Conservation (phyloP, 1,140 invertebrate species). For the Zeugodacus cucurbitae region DNA sequence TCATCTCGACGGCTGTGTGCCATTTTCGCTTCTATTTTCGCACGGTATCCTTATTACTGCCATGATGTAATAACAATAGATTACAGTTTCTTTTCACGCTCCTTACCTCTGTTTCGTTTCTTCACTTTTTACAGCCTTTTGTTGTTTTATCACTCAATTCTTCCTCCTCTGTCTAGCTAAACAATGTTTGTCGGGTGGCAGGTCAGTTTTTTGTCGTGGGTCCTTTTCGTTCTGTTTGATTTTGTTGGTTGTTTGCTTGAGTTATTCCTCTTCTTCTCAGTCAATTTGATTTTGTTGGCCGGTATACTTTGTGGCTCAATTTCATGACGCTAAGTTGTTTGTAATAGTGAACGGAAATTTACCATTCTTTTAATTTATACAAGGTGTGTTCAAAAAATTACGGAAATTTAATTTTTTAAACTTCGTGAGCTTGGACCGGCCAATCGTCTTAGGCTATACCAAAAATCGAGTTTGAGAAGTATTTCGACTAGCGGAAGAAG, state of each 20-base stretch:
- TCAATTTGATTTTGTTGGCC: background rate
- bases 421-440: too few species aligned
- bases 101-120: background rate
- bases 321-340: background rate
- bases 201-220: background rate
- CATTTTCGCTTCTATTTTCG: background rate
- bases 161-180: background rate
- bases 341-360: background rate
- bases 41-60: background rate
- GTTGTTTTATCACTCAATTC: background rate
- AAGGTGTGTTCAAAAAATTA: too few species aligned
- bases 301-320: background rate
- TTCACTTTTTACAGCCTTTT: background rate
- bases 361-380: too few species aligned
- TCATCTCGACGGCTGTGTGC: background rate
- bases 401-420: too few species aligned
- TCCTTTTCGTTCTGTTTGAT: background rate
- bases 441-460: too few species aligned
- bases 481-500: too few species aligned
- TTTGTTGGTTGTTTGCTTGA: background rate
- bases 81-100: background rate
- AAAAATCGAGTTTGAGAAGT: too few species aligned
- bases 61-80: background rate
- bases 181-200: conserved; percentile 6
- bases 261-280: background rate